These are phyloP conservation scores for Linyphia triangularis DNA, from an alignment of 2,888 invertebrate genomes.

Conservation along the genomic window DNA sequence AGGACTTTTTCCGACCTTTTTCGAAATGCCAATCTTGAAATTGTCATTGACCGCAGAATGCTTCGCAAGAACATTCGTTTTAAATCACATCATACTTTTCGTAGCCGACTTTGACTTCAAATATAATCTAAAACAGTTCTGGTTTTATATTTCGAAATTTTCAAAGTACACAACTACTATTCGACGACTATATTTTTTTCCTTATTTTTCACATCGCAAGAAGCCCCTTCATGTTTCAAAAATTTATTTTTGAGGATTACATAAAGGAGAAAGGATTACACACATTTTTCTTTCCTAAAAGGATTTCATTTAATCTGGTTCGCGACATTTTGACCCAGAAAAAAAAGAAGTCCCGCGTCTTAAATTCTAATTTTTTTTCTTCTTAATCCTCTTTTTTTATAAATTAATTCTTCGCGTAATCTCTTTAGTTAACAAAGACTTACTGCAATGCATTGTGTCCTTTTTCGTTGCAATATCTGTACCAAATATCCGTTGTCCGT, in stretches of 20 bases:
- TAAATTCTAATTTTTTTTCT: not conserved
- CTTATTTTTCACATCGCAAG: not conserved
- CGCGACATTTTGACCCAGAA: not conserved
- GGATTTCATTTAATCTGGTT: not conserved
- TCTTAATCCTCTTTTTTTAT: not conserved
- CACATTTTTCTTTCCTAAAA: not conserved
- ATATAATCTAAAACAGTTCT: no score
- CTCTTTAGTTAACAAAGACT: constrained; percentile 77
- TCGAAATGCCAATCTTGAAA: no score
- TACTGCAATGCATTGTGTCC: constrained; percentile 85
- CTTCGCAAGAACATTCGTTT: no score
- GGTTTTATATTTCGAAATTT: not conserved
- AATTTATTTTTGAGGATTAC: not conserved
- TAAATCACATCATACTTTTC: no score
- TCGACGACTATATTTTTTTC: no score
- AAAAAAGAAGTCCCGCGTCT: not conserved
- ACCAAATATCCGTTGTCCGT: constrained; percentile 85
- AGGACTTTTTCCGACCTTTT: no score
- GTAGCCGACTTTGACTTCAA: no score
- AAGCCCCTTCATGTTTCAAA: not conserved
- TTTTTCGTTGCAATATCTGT: constrained; percentile 84
- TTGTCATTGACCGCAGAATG: no score
- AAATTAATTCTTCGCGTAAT: not conserved
- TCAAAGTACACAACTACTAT: no score
- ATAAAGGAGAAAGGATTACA: not conserved